These are phyloP conservation scores for Caprella mutica DNA, from an alignment of 2,888 invertebrate genomes.

Conservation along the genomic window DNA sequence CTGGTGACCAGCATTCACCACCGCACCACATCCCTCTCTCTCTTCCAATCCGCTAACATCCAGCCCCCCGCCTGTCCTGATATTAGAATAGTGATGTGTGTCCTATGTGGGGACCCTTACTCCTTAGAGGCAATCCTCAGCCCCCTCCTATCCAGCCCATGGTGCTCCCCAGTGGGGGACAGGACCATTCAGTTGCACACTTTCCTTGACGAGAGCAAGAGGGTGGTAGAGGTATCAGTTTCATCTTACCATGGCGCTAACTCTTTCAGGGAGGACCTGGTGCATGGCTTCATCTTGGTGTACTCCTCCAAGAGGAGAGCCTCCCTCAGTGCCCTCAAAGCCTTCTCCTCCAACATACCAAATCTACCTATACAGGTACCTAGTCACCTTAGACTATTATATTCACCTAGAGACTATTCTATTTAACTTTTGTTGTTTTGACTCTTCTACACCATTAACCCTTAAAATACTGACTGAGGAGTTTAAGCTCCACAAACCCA, in stretches of 20 bases:
- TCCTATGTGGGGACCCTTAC: constrained; percentile 92
- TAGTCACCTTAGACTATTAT: no score
- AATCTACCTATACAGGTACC: constrained; percentile 32
- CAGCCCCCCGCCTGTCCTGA: constrained; percentile 32
- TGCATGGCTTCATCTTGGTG: constrained; percentile 88
- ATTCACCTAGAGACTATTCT: no score
- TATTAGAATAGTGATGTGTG: constrained; percentile 53
- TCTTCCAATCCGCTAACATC: constrained; percentile 53
- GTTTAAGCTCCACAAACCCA: no score
- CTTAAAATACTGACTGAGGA: no score
- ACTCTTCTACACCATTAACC: no score
- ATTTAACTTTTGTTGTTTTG: no score
- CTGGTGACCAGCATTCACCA: constrained; percentile 65
- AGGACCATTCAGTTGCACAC: constrained; percentile 82
- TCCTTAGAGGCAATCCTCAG: constrained; percentile 78
- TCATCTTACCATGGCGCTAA: constrained; percentile 90
- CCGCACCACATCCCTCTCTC: constrained; percentile 60
- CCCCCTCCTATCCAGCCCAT: constrained; percentile 74
- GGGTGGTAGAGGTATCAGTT: constrained; percentile 63
- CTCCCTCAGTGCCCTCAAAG: constrained; percentile 78
- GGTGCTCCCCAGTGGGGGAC: constrained; percentile 72
- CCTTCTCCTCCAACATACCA: constrained; percentile 33
- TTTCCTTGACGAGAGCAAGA: constrained; percentile 77
- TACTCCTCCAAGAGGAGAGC: constrained; percentile 92
- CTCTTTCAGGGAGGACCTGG: constrained; percentile 78